Evolutionary conservation across 37 sponge, comb jelly and placozoan genomes (phyloP).

Genomic region (Aplysina aerophoba): DNA sequence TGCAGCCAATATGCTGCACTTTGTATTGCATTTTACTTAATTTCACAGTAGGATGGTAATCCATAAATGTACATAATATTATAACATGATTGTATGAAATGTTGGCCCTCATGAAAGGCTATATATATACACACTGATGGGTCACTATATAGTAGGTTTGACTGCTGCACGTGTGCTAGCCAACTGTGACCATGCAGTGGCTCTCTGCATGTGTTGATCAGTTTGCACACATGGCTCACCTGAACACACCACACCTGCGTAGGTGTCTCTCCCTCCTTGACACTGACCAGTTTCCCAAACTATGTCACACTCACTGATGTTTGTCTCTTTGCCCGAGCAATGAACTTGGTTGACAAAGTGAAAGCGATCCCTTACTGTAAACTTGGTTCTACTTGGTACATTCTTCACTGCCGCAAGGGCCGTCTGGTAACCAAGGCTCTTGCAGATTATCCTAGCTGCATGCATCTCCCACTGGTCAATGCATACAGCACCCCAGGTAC

Average conservation of each 20-base stretch:
- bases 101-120: too few relatives aligned
- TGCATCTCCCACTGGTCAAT: neutral
- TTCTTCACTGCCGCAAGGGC: neutral
- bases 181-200: too few relatives aligned
- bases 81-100: too few relatives aligned
- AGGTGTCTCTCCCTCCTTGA: neutral
- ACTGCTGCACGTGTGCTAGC: too few relatives aligned
- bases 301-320: neutral
- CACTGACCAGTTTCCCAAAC: neutral
- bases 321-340: neutral
- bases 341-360: neutral
- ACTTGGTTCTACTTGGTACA: neutral
- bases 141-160: too few relatives aligned
- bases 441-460: neutral
- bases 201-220: too few relatives aligned
- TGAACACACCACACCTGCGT: constrained; percentile 1
- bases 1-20: too few relatives aligned
- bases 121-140: too few relatives aligned
- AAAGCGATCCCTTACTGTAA: neutral
- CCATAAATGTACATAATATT: too few relatives aligned
- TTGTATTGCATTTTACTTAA: too few relatives aligned
- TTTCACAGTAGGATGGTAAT: too few relatives aligned
- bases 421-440: neutral
- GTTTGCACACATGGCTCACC: too few relatives aligned
- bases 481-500: neutral